Conservation (phyloP, 1,140 invertebrate genomes). For the Luehdorfia chinensis region DNA sequence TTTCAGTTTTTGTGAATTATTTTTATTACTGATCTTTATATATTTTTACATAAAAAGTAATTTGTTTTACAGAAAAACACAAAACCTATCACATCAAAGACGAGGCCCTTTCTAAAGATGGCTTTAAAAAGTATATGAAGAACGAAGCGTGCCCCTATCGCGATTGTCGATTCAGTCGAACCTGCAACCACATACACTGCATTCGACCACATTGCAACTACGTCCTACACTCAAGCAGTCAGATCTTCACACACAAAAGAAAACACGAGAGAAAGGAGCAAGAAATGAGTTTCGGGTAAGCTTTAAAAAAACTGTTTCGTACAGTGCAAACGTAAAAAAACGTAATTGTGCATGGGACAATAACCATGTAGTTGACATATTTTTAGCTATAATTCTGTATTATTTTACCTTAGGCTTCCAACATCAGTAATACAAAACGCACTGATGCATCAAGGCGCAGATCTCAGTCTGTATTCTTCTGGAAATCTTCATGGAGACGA, state of each 20-base stretch:
- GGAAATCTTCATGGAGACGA: slow-evolving; percentile 57
- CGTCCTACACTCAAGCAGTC: slow-evolving; percentile 96
- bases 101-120: slow-evolving; percentile 95
- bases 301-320: background rate
- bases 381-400: background rate
- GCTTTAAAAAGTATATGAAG: slow-evolving; percentile 99
- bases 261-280: slow-evolving; percentile 97
- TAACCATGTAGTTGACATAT: too few relatives aligned
- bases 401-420: slow-evolving; percentile 45
- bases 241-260: slow-evolving; percentile 98
- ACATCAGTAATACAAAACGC: slow-evolving; percentile 71
- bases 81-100: slow-evolving; percentile 99
- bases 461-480: slow-evolving; percentile 62
- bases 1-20: too few relatives aligned
- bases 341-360: too few relatives aligned
- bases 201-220: slow-evolving; percentile 96
- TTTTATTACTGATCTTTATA: too few relatives aligned
- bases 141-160: slow-evolving; percentile 95
- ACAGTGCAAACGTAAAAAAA: too few relatives aligned
- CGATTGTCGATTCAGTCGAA: slow-evolving; percentile 93
- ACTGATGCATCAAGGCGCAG: slow-evolving; percentile 67
- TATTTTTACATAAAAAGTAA: too few relatives aligned
- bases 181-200: slow-evolving; percentile 99
- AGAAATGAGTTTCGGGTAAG: slow-evolving; percentile 79
- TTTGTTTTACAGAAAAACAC: slow-evolving; percentile 91